Evolutionary conservation across 2,888 invertebrate genomes (phyloP).

Genomic region (Amblyteles armatorius): DNA sequence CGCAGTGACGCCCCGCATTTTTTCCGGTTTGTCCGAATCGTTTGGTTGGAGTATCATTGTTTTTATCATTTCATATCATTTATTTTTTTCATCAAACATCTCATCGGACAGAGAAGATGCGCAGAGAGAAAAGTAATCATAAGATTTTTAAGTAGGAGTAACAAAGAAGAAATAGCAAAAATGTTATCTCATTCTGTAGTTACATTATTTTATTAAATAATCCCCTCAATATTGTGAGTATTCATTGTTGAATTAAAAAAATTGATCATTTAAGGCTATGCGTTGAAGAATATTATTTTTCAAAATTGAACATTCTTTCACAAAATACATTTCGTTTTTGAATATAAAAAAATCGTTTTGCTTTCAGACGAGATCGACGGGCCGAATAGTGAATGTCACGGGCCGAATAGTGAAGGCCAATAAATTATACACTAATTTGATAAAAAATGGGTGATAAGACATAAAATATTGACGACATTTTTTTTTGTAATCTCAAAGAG

Average conservation of each 20-base stretch:
- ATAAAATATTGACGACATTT: not conserved
- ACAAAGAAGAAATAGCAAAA: not conserved
- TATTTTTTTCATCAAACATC: not conserved
- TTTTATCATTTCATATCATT: not conserved
- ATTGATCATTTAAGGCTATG: not conserved
- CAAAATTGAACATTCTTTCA: too few relatives aligned
- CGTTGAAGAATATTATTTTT: not conserved
- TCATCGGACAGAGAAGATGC: not conserved
- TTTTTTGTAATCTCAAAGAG: not conserved
- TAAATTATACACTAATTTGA: not conserved
- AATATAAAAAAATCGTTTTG: not conserved
- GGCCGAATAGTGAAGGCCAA: not conserved
- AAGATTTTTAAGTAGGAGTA: not conserved
- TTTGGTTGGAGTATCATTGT: not conserved
- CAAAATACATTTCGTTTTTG: too few relatives aligned
- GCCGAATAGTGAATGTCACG: too few relatives aligned
- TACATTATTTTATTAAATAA: not conserved
- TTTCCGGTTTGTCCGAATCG: too few relatives aligned
- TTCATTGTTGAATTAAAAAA: not conserved
- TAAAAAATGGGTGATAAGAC: not conserved
- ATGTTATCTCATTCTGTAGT: not conserved
- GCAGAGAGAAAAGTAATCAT: not conserved
- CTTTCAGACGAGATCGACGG: not conserved
- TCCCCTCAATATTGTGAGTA: not conserved
- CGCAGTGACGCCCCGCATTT: not conserved